Evolutionary conservation across 2,888 invertebrate species (phyloP).

Genomic region (Agrotis clavis): DNA sequence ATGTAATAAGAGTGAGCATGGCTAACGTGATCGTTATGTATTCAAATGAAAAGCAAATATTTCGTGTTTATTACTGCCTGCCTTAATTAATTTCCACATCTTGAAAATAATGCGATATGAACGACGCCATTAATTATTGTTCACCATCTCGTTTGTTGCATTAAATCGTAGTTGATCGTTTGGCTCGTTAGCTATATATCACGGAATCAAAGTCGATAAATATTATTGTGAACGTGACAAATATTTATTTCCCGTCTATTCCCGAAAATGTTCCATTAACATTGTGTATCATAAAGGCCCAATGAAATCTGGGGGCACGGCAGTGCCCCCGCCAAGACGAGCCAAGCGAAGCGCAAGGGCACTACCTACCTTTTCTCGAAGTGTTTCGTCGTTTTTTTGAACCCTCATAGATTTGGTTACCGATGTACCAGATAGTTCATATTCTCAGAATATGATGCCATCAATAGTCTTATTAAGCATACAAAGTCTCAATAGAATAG

Average conservation of each 20-base stretch:
- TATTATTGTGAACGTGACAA: constrained; percentile 69
- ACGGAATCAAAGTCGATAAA: constrained; percentile 53
- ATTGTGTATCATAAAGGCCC: neutral
- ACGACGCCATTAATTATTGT: constrained; percentile 58
- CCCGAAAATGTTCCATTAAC: neutral
- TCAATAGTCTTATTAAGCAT: no score
- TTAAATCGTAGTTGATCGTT: constrained; percentile 66
- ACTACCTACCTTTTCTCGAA: no score
- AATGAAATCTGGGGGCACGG: no score
- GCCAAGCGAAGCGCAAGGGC: no score
- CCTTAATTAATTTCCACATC: constrained; percentile 60
- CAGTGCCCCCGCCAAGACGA: no score
- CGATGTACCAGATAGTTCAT: no score
- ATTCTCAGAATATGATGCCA: no score
- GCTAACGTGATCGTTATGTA: constrained; percentile 27
- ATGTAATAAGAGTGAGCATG: constrained; percentile 4
- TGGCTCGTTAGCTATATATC: constrained; percentile 66
- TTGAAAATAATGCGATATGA: constrained; percentile 59
- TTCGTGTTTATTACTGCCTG: constrained; percentile 25
- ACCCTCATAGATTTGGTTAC: no score
- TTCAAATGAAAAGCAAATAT: constrained; percentile 50
- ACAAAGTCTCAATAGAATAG: no score
- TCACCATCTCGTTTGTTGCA: constrained; percentile 53
- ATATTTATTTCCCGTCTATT: constrained; percentile 63
- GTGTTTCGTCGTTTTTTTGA: no score